phyloP scores from a whole-genome alignment of 1,140 invertebrate species.

The Idris sp. region DNA sequence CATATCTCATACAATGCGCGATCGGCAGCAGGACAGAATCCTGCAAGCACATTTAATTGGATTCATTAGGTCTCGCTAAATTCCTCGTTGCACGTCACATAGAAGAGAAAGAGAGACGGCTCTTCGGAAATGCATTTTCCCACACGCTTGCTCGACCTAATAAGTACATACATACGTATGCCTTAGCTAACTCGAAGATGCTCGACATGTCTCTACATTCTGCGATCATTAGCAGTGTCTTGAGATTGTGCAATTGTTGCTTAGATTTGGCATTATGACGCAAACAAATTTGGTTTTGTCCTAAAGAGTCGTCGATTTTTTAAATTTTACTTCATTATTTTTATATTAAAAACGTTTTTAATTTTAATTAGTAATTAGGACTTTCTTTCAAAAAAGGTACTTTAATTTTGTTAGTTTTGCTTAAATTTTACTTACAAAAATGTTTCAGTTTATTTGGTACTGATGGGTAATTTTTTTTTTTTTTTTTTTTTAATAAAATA shows the following conservation, averaged over 20 bases:
- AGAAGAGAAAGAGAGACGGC: slow-evolving; percentile 27
- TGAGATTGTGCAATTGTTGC: slow-evolving; percentile 35
- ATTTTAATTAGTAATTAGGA: too few relatives aligned
- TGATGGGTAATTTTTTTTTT: too few relatives aligned
- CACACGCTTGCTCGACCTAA: slow-evolving; percentile 46
- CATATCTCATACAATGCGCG: slow-evolving; percentile 47
- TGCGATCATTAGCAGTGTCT: slow-evolving; percentile 29
- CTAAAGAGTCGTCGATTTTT: too few relatives aligned
- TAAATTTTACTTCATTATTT: too few relatives aligned
- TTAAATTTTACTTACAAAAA: too few relatives aligned
- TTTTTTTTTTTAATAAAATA: too few relatives aligned
- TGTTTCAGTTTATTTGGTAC: too few relatives aligned
- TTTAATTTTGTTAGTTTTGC: too few relatives aligned
- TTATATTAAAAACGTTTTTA: too few relatives aligned
- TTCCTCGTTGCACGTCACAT: slow-evolving; percentile 29
- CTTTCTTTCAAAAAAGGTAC: too few relatives aligned
- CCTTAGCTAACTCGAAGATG: slow-evolving; percentile 49
- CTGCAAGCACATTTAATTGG: slow-evolving; percentile 54
- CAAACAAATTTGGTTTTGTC: too few relatives aligned
- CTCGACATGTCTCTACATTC: slow-evolving; percentile 36
- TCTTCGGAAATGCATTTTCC: slow-evolving; percentile 54
- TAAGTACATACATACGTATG: slow-evolving; percentile 28
- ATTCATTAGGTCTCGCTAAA: slow-evolving; percentile 50
- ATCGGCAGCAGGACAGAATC: slow-evolving; percentile 38
- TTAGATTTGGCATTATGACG: too few relatives aligned